A percentile compares a stretch with the other conserved stretches of the same genome.
These are phyloP conservation scores for Calyptommatus sinebrachiatus DNA, from an alignment of 2,113 vertebrate species.

Conservation along the genomic window DNA sequence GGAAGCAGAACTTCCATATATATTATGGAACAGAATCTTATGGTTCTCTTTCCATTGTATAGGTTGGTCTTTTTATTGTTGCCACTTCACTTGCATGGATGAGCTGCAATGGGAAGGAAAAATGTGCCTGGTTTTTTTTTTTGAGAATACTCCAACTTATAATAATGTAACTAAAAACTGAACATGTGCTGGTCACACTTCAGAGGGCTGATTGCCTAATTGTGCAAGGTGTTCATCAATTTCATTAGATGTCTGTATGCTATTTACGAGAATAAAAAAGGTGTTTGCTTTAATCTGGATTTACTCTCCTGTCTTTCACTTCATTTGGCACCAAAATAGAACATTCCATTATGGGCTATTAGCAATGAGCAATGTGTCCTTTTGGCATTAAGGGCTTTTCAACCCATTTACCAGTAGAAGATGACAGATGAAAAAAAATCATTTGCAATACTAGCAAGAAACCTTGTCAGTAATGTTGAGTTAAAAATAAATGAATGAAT, in stretches of 20 bases:
- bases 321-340: constrained; percentile 13
- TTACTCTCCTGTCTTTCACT: constrained; percentile 8
- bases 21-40: not conserved
- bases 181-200: constrained; percentile 5
- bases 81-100: not conserved
- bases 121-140: not conserved
- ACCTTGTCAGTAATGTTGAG: not conserved
- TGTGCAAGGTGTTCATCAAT: constrained; percentile 1
- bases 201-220: constrained; percentile 5
- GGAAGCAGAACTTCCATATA: not conserved
- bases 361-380: not conserved
- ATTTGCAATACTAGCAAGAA: not conserved
- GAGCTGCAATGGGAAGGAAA: not conserved
- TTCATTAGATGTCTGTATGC: not conserved
- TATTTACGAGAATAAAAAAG: constrained; percentile 3
- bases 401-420: not conserved
- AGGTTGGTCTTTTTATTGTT: not conserved
- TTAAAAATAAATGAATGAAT: not conserved
- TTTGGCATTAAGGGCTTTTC: not conserved
- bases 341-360: not conserved
- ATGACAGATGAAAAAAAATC: not conserved
- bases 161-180: constrained; percentile 20
- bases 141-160: not conserved
- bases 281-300: constrained; percentile 19
- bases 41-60: not conserved